Conservation (phyloP, 1,140 invertebrate species). For the Drosophila equinoxialis region DNA sequence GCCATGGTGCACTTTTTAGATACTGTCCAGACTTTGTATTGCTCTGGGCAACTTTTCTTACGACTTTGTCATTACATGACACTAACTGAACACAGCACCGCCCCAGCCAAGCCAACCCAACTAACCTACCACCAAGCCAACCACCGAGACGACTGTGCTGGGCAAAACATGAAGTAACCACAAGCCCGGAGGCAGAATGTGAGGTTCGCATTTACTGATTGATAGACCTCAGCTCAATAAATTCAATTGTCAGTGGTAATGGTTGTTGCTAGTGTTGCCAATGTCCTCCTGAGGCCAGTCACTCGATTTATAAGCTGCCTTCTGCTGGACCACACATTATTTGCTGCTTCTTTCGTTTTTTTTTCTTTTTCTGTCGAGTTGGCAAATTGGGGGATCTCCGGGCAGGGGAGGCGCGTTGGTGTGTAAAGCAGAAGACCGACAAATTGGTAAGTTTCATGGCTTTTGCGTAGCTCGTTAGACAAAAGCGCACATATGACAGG, state of each 20-base stretch:
- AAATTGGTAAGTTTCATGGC: conserved; percentile 70
- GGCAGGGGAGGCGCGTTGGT: background rate
- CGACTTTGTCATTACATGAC: conserved; percentile 54
- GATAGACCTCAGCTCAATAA: conserved; percentile 72
- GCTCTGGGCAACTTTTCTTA: conserved; percentile 34
- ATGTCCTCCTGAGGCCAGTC: conserved; percentile 24
- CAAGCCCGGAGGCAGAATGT: conserved; percentile 18
- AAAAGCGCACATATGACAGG: conserved; percentile 74
- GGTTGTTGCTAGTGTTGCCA: conserved; percentile 26
- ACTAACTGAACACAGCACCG: conserved; percentile 1
- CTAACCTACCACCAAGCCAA: background rate
- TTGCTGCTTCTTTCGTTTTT: conserved; percentile 30
- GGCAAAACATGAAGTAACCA: conserved; percentile 26
- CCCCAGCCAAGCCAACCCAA: no score
- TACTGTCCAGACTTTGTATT: conserved; percentile 21
- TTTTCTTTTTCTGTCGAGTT: conserved; percentile 8
- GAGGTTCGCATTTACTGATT: conserved; percentile 74
- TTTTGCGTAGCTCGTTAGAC: conserved; percentile 62
- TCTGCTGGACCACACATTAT: conserved; percentile 19
- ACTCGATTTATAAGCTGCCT: conserved; percentile 54
- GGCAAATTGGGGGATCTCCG: background rate
- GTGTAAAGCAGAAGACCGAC: conserved; percentile 25
- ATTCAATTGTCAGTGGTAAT: conserved; percentile 72
- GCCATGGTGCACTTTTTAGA: background rate
- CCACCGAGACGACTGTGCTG: background rate